Conservation (phyloP, 2,888 invertebrate species). For the Dione vanillae region DNA sequence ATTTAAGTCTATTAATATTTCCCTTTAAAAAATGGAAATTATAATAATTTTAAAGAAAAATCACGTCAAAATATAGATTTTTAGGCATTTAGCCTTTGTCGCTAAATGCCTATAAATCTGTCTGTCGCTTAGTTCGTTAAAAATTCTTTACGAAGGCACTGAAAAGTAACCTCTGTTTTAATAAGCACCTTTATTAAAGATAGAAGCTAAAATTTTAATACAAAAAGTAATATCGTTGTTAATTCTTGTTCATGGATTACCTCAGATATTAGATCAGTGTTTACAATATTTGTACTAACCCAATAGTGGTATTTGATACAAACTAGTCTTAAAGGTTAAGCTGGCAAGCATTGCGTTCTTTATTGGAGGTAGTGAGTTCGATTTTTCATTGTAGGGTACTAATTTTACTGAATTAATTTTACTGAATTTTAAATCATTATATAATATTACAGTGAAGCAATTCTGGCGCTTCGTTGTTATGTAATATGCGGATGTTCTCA, state of each 20-base stretch:
- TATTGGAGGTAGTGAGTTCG: neutral
- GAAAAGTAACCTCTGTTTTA: slow-evolving; percentile 38
- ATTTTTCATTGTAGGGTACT: too few species aligned
- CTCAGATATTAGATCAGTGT: slow-evolving; percentile 27
- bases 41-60: too few species aligned
- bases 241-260: slow-evolving; percentile 19
- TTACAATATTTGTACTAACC: slow-evolving; percentile 8
- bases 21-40: too few species aligned
- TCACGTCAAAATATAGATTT: neutral
- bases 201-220: slow-evolving; percentile 39
- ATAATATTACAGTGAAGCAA: too few species aligned
- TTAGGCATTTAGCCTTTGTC: slow-evolving; percentile 14
- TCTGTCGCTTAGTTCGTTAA: slow-evolving; percentile 25
- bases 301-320: neutral
- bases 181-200: slow-evolving; percentile 33
- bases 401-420: too few species aligned
- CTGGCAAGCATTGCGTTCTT: neutral
- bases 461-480: too few species aligned
- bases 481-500: too few species aligned
- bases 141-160: slow-evolving; percentile 35
- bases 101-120: too few species aligned
- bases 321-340: neutral
- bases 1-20: too few species aligned
- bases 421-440: too few species aligned
- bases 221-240: slow-evolving; percentile 32